These are phyloP conservation scores for Bilobella aurantiaca DNA, from an alignment of 1,140 invertebrate genomes.

Conservation along the genomic window DNA sequence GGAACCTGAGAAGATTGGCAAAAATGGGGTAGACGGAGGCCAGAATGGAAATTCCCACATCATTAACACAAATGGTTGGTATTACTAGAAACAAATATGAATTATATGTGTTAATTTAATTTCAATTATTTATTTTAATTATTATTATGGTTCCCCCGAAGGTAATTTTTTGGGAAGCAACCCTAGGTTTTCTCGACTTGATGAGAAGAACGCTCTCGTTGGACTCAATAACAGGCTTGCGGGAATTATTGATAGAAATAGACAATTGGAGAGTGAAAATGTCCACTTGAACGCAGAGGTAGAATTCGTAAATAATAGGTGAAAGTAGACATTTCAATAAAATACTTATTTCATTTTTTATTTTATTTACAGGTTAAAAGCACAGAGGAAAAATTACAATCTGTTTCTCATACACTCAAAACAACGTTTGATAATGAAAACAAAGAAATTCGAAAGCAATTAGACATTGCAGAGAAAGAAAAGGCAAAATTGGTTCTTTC, in stretches of 20 bases:
- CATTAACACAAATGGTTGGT: background rate
- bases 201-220: conserved; percentile 86
- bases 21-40: background rate
- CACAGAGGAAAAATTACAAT: background rate
- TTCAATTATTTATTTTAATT: background rate
- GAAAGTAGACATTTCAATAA: background rate
- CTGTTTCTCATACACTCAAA: background rate
- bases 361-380: background rate
- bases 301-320: background rate
- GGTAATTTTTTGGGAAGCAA: background rate
- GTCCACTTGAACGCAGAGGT: conserved; percentile 68
- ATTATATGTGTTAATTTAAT: background rate
- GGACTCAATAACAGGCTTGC: conserved; percentile 84
- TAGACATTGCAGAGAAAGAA: conserved; percentile 11
- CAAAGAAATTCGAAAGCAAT: background rate
- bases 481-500: conserved; percentile 1
- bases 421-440: conserved; percentile 8
- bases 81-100: background rate
- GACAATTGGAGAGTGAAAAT: conserved; percentile 83
- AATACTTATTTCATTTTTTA: background rate
- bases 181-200: conserved; percentile 66
- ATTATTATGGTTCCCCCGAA: background rate
- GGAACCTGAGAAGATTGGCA: background rate
- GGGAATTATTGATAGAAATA: conserved; percentile 84
- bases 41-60: background rate